These are phyloP conservation scores for Smittia aterrima DNA, from an alignment of 2,888 invertebrate genomes.

Conservation along the genomic window DNA sequence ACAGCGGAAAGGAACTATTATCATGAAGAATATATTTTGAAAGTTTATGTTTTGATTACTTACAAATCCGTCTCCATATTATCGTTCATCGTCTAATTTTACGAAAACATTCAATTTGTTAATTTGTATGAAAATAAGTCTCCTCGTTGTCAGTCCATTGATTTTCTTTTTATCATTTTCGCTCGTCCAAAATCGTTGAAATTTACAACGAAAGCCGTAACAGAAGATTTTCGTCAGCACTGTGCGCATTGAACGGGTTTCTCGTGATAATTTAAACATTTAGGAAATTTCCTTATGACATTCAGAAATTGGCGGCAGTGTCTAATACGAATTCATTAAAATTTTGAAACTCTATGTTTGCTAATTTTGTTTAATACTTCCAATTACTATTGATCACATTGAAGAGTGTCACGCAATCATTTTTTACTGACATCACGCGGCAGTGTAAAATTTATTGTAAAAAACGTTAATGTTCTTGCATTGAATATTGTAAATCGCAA, in stretches of 20 bases:
- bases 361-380: conserved; percentile 9
- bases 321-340: background rate
- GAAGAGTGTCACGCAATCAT: conserved; percentile 9
- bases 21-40: background rate
- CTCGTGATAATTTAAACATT: conserved; percentile 7
- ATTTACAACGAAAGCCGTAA: background rate
- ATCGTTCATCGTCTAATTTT: background rate
- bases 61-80: background rate
- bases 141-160: conserved; percentile 24
- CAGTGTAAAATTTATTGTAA: conserved; percentile 32
- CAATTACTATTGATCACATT: conserved; percentile 39
- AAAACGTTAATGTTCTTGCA: too few species aligned
- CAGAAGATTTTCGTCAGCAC: background rate
- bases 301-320: conserved; percentile 30
- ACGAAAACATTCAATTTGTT: background rate
- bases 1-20: background rate
- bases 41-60: background rate
- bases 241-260: conserved; percentile 19
- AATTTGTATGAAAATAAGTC: conserved; percentile 31
- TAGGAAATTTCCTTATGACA: background rate
- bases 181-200: background rate
- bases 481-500: background rate
- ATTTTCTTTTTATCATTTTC: background rate
- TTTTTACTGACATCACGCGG: background rate
- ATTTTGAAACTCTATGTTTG: conserved; percentile 4